Conservation (phyloP, 2,797 vertebrate species). For the Hapalemur alaotrensis region DNA sequence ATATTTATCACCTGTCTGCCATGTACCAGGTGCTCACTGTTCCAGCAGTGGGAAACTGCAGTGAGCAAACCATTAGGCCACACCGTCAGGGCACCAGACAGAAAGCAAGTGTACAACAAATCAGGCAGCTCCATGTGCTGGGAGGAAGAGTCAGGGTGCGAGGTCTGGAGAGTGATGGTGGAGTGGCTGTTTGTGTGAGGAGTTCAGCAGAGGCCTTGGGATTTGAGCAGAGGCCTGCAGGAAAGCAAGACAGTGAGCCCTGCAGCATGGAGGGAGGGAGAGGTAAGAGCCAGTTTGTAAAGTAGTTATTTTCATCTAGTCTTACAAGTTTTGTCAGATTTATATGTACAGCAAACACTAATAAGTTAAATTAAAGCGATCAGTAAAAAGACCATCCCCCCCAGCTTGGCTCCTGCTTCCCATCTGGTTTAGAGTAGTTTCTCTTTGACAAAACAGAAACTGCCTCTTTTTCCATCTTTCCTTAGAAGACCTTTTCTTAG, state of each 20-base stretch:
- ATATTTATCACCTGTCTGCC: neutral
- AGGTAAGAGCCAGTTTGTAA: neutral
- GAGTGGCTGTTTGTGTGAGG: neutral
- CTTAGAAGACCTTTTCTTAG: conserved; percentile 8
- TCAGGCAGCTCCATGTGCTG: no score
- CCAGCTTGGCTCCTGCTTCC: neutral
- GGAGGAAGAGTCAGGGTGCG: neutral
- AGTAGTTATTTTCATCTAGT: neutral
- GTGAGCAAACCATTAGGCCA: neutral
- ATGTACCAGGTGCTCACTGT: neutral
- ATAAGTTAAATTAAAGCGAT: neutral
- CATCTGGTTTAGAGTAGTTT: neutral
- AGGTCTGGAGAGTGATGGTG: neutral
- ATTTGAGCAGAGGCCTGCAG: neutral
- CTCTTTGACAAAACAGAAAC: neutral
- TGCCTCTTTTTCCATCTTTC: neutral
- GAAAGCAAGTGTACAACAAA: neutral
- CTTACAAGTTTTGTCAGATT: neutral
- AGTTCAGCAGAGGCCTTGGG: neutral
- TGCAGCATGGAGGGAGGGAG: no score
- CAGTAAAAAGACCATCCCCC: neutral
- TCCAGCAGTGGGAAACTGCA: neutral
- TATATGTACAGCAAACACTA: neutral
- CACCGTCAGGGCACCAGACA: neutral
- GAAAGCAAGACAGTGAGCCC: neutral